Evolutionary conservation across 2,888 invertebrate species (phyloP).

Genomic region (Agrotis puta): DNA sequence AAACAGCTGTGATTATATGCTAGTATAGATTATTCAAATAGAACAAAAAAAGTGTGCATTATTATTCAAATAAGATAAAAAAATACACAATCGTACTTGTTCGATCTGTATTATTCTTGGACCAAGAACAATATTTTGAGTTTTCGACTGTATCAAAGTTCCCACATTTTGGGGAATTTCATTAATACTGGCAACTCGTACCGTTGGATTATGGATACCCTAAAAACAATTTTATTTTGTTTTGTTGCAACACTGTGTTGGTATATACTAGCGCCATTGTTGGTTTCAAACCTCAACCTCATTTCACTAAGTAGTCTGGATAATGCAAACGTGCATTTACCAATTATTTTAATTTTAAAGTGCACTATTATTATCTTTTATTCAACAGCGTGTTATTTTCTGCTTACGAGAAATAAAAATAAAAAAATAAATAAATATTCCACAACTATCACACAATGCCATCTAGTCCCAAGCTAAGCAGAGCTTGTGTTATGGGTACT

Average conservation of each 20-base stretch:
- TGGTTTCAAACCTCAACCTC: not conserved
- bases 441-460: too few relatives aligned
- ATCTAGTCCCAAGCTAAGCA: too few relatives aligned
- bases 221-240: not conserved
- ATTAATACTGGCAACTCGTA: constrained; percentile 23
- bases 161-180: constrained; percentile 13
- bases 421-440: too few relatives aligned
- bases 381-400: too few relatives aligned
- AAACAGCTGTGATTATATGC: not conserved
- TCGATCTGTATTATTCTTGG: not conserved
- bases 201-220: not conserved
- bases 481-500: too few relatives aligned
- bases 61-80: not conserved
- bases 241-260: constrained; percentile 29
- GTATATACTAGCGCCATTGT: constrained; percentile 38
- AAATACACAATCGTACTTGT: not conserved
- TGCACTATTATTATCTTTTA: not conserved
- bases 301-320: too few relatives aligned
- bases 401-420: too few relatives aligned
- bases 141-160: not conserved
- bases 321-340: too few relatives aligned
- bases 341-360: too few relatives aligned
- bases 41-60: not conserved
- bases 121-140: not conserved
- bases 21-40: not conserved